Percentiles rank a stretch among this genome's conserved stretches.
These are phyloP conservation scores for Siniperca knerii DNA, from an alignment of 2,113 vertebrate genomes.

Conservation along the genomic window DNA sequence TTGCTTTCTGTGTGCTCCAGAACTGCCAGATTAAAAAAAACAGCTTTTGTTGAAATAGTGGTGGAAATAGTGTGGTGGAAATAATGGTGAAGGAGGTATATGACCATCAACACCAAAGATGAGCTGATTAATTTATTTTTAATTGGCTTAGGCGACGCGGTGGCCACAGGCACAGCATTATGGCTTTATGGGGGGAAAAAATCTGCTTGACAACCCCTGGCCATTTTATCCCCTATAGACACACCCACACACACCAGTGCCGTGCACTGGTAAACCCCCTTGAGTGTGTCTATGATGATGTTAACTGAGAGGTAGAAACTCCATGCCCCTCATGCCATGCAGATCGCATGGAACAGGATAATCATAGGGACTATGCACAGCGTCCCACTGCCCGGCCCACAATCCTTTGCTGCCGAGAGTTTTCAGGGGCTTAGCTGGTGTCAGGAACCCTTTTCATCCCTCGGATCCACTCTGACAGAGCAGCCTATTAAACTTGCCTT, in stretches of 20 bases:
- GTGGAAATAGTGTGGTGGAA: no score
- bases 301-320: conserved; percentile 73
- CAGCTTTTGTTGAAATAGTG: conserved; percentile 57
- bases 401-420: conserved; percentile 69
- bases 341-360: conserved; percentile 62
- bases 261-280: conserved; percentile 41
- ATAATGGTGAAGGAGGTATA: conserved; percentile 26
- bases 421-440: conserved; percentile 71
- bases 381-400: conserved; percentile 54
- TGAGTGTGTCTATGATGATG: conserved; percentile 58
- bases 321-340: conserved; percentile 46
- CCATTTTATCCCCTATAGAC: conserved; percentile 30
- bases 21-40: conserved; percentile 69
- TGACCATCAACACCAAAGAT: conserved; percentile 35
- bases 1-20: conserved; percentile 75
- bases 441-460: conserved; percentile 73
- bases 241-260: conserved; percentile 6
- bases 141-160: conserved; percentile 68
- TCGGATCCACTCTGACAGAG: conserved; percentile 66
- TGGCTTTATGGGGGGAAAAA: conserved; percentile 55
- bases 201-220: conserved; percentile 49
- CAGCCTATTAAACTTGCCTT: conserved; percentile 74
- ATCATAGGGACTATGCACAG: conserved; percentile 63
- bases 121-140: conserved; percentile 78
- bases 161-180: conserved; percentile 54